A percentile compares a stretch with the other conserved stretches of the same genome.
Conservation (phyloP, 2,797 vertebrate species). For the Todus mexicanus region DNA sequence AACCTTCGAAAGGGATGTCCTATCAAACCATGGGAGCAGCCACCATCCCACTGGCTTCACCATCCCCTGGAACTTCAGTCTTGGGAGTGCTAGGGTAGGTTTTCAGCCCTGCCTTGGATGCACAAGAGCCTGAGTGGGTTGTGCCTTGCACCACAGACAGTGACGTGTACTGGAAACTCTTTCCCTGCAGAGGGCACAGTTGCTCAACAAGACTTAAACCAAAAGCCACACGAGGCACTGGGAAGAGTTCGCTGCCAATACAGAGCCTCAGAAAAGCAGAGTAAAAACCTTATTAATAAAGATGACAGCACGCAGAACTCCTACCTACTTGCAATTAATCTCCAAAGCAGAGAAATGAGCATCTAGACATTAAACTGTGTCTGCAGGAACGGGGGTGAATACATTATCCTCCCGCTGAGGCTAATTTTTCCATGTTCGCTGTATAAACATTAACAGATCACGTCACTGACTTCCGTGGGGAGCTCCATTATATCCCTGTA, state of each 20-base stretch:
- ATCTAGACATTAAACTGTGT: neutral
- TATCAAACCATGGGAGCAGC: neutral
- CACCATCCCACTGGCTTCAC: neutral
- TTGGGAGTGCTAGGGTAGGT: neutral
- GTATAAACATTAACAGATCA: neutral
- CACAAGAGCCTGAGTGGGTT: neutral
- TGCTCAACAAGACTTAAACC: neutral
- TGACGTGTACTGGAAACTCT: neutral
- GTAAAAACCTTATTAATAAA: neutral
- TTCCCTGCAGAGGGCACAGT: slow-evolving; percentile 5
- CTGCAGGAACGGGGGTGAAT: neutral
- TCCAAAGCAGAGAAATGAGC: neutral
- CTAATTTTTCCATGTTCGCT: neutral
- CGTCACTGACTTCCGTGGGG: neutral
- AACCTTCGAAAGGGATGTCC: neutral
- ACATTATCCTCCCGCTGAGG: neutral
- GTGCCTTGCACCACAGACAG: neutral
- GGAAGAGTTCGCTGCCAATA: neutral
- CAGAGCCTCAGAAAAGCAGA: neutral
- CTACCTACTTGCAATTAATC: neutral
- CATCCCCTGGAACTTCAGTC: neutral
- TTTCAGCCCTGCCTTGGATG: neutral
- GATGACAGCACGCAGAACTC: neutral
- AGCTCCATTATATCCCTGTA: neutral
- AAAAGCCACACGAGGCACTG: neutral